These are phyloP conservation scores for Tylochromis polylepis DNA, from an alignment of 2,113 vertebrate genomes.

Conservation along the genomic window DNA sequence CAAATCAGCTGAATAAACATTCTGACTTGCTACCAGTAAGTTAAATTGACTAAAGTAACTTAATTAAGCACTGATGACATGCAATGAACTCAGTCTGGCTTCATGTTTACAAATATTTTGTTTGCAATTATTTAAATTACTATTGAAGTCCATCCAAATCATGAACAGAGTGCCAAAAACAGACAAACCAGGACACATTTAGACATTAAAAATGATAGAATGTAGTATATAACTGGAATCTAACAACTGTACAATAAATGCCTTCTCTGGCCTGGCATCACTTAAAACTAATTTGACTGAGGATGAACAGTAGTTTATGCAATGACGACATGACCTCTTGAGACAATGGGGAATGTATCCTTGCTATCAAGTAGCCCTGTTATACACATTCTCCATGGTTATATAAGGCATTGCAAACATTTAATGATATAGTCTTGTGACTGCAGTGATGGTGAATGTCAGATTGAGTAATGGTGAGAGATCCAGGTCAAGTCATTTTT, in stretches of 20 bases:
- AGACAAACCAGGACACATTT: not conserved
- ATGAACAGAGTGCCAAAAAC: not conserved
- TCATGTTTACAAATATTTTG: not conserved
- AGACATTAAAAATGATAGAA: not conserved
- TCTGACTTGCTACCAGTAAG: not conserved
- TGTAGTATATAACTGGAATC: not conserved
- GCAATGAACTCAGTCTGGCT: not conserved
- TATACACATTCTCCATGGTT: not conserved
- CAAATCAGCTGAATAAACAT: not conserved
- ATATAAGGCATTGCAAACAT: conserved; percentile 2
- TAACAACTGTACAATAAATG: not conserved
- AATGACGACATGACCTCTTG: conserved; percentile 2
- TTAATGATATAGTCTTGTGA: conserved; percentile 9
- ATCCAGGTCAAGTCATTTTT: conserved; percentile 5
- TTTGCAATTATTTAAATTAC: not conserved
- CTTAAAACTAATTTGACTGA: conserved; percentile 26
- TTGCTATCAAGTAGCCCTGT: not conserved
- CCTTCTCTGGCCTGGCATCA: not conserved
- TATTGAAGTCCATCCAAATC: not conserved
- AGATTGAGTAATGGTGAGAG: not conserved
- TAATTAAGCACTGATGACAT: not conserved
- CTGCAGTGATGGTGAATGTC: not conserved
- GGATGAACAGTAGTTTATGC: not conserved
- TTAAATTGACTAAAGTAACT: not conserved
- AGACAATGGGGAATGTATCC: not conserved